Evolutionary conservation across 2,113 vertebrate genomes (phyloP).

Genomic region (Ptychochromis oligacanthus): DNA sequence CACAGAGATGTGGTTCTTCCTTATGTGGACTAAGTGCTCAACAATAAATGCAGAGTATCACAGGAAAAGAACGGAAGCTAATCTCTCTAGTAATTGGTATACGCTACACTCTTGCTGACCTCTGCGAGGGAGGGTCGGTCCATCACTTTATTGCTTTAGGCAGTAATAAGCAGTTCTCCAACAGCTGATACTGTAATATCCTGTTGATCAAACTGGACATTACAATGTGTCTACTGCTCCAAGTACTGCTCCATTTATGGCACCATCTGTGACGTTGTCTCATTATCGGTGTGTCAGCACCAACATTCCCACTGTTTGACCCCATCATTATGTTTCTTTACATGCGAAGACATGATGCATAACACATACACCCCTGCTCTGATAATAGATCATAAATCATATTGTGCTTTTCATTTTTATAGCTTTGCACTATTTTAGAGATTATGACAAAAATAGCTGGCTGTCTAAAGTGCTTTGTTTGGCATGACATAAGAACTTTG

Average conservation of each 20-base stretch:
- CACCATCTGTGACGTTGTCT: background rate
- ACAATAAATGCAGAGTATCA: background rate
- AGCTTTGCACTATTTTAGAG: background rate
- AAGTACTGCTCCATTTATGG: background rate
- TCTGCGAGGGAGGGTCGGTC: constrained; percentile 32
- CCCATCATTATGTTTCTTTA: background rate
- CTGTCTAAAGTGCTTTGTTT: background rate
- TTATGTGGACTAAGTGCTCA: background rate
- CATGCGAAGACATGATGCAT: background rate
- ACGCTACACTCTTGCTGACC: constrained; percentile 19
- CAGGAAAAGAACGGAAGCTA: constrained; percentile 20
- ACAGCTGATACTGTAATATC: background rate
- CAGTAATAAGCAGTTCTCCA: constrained; percentile 26
- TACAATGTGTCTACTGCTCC: background rate
- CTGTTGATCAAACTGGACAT: constrained; percentile 6
- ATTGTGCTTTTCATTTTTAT: background rate
- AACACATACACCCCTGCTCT: background rate
- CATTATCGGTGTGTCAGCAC: constrained; percentile 23
- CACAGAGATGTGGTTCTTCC: constrained; percentile 1
- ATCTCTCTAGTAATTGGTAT: constrained; percentile 15
- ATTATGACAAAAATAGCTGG: background rate
- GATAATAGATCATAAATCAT: background rate
- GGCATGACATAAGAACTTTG: too few relatives aligned
- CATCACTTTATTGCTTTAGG: constrained; percentile 49
- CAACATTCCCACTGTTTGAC: constrained; percentile 9